phyloP scores from a whole-genome alignment of 2,113 vertebrate species.

The Lepus timidus region DNA sequence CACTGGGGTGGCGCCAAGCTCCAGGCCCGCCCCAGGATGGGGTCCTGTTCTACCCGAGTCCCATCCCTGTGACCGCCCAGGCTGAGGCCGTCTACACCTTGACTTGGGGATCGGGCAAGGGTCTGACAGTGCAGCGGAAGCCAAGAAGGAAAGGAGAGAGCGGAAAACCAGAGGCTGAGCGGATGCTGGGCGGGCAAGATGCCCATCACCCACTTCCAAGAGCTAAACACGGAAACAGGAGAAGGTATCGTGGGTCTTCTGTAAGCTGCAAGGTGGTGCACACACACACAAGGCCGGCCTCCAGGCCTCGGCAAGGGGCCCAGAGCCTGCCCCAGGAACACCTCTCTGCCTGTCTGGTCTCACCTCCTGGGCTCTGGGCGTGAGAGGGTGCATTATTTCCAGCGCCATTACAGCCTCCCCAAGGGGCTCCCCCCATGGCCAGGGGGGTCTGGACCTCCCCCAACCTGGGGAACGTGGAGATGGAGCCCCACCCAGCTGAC shows the following conservation, averaged over 20 bases:
- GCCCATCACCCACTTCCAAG: background rate
- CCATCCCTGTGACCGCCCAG: background rate
- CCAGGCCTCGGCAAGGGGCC: background rate
- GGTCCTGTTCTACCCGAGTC: background rate
- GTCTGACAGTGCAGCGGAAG: background rate
- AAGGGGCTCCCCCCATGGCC: background rate
- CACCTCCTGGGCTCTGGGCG: background rate
- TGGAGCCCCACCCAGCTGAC: too few species aligned
- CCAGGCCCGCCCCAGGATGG: background rate
- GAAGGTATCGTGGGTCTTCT: accelerated
- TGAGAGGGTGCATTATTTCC: background rate
- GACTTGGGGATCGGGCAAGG: background rate
- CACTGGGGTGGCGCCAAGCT: too few species aligned
- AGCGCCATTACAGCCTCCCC: background rate
- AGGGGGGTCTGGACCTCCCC: too few species aligned
- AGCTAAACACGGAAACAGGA: background rate
- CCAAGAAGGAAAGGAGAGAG: background rate
- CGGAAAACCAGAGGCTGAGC: background rate
- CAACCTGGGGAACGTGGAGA: too few species aligned
- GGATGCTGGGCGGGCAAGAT: too few species aligned
- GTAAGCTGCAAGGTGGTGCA: background rate
- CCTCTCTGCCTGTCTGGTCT: too few species aligned
- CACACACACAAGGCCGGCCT: accelerated
- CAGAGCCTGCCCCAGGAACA: background rate
- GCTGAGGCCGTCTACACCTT: background rate